A percentile compares a stretch with the other conserved stretches of the same genome.
Conservation (phyloP, 2,888 invertebrate species). For the Homarus gammarus region DNA sequence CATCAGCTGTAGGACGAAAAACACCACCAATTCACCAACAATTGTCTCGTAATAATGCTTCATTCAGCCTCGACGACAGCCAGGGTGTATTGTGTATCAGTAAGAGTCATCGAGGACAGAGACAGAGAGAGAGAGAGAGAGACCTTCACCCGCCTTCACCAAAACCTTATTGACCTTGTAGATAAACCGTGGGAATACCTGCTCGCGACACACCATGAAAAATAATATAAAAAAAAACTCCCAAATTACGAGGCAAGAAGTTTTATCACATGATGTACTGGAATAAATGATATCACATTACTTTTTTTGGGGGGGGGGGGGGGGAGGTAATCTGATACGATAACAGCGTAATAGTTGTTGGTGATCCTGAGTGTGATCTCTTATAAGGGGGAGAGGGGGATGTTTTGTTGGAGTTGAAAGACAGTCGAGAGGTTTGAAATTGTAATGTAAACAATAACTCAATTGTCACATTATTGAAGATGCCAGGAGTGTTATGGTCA, state of each 20-base stretch:
- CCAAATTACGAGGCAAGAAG: background rate
- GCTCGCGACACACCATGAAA: background rate
- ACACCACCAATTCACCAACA: too few relatives aligned
- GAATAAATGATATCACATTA: background rate
- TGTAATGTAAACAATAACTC: background rate
- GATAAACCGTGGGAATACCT: background rate
- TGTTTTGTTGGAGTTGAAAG: background rate
- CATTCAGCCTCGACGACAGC: background rate
- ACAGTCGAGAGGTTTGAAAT: background rate
- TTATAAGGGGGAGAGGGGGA: background rate
- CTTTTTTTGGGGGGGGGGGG: too few relatives aligned
- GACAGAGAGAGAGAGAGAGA: too few relatives aligned
- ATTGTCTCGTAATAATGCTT: background rate
- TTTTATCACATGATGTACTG: background rate
- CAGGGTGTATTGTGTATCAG: background rate
- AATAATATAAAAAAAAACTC: too few relatives aligned
- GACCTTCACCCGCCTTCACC: too few relatives aligned
- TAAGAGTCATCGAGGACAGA: background rate
- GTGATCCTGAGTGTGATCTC: background rate
- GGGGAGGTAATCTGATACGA: too few relatives aligned
- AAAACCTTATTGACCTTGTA: background rate
- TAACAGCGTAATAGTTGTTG: background rate
- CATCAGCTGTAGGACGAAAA: too few relatives aligned
- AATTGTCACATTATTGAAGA: constrained; percentile 20
- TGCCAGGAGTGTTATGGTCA: background rate